These are phyloP conservation scores for Megalopta genalis DNA, from an alignment of 1,140 invertebrate genomes.

Conservation along the genomic window DNA sequence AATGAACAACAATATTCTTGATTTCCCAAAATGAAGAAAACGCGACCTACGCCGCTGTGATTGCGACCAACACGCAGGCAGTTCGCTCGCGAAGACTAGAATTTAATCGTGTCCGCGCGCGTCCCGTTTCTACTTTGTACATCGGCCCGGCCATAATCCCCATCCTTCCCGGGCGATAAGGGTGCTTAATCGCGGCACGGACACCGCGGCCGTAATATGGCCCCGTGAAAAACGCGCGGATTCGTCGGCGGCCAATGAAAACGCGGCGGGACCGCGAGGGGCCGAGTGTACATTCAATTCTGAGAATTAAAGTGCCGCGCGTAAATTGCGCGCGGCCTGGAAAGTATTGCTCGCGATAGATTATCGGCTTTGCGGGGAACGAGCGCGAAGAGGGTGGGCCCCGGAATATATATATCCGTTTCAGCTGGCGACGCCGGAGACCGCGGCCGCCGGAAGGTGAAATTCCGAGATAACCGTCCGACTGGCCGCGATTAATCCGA, in stretches of 20 bases:
- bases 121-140: not conserved
- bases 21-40: too few species aligned
- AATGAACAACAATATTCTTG: too few species aligned
- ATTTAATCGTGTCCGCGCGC: not conserved
- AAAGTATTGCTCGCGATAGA: constrained; percentile 46
- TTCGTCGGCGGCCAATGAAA: not conserved
- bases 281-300: constrained; percentile 33
- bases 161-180: constrained; percentile 4
- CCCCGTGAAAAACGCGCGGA: not conserved
- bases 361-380: constrained; percentile 34
- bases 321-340: constrained; percentile 27
- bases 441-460: constrained; percentile 8
- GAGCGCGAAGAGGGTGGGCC: too few species aligned
- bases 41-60: too few species aligned
- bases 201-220: not conserved
- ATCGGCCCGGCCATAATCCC: not conserved
- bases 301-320: constrained; percentile 29
- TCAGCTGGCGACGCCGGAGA: too few species aligned
- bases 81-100: not conserved
- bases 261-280: not conserved
- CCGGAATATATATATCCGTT: too few species aligned
- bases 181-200: not conserved
- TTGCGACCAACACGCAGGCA: too few species aligned
- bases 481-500: too few species aligned
- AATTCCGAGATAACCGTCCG: not conserved